These are phyloP conservation scores for Megalopta genalis DNA, from an alignment of 1,140 invertebrate species.

Conservation along the genomic window DNA sequence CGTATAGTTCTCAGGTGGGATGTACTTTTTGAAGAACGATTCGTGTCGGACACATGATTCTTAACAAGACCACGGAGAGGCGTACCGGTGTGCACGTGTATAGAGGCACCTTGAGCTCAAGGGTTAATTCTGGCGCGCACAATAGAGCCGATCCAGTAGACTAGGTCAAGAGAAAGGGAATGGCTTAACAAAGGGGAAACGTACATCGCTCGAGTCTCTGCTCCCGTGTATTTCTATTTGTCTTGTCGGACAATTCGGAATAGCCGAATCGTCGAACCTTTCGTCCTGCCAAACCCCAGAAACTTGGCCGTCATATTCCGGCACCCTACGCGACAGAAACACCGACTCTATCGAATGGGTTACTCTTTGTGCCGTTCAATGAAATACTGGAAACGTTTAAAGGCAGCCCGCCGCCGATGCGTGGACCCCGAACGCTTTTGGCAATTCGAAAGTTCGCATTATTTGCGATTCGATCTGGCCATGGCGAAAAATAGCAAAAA, in stretches of 20 bases:
- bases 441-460: too few species aligned
- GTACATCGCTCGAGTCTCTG: slow-evolving; percentile 40
- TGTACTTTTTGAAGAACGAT: slow-evolving; percentile 22
- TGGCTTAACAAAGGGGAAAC: slow-evolving; percentile 54
- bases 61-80: background rate
- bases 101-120: slow-evolving; percentile 51
- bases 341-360: background rate
- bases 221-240: slow-evolving; percentile 27
- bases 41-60: background rate
- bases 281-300: background rate
- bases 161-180: slow-evolving; percentile 64
- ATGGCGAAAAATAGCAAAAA: too few species aligned
- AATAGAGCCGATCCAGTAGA: slow-evolving; percentile 57
- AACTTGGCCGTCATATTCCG: slow-evolving; percentile 2
- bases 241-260: slow-evolving; percentile 11
- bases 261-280: slow-evolving; percentile 17
- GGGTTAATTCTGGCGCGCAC: slow-evolving; percentile 57
- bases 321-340: background rate
- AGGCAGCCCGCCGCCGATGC: too few species aligned
- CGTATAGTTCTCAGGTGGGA: slow-evolving; percentile 8
- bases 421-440: too few species aligned
- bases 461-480: too few species aligned
- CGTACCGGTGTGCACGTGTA: background rate
- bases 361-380: background rate
- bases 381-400: too few species aligned